These are phyloP conservation scores for Hirundichthys speculiger DNA, from an alignment of 2,113 vertebrate species.

Conservation along the genomic window DNA sequence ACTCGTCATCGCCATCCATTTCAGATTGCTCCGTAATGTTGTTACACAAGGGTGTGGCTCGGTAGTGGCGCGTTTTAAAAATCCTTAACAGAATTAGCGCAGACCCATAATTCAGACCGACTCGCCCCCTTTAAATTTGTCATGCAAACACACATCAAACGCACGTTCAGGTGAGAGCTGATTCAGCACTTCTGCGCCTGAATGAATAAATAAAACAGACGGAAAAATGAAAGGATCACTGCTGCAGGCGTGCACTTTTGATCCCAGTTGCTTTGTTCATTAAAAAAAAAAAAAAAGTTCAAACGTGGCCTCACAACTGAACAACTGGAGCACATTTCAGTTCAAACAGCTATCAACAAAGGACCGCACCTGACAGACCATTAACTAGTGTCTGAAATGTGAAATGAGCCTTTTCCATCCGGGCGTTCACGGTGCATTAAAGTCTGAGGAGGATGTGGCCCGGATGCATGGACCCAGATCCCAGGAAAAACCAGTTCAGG, in stretches of 20 bases:
- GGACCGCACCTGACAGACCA: constrained; percentile 13
- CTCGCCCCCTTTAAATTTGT: constrained; percentile 15
- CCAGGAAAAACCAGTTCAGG: too few relatives aligned
- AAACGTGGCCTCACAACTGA: constrained; percentile 11
- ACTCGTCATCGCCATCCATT: constrained; percentile 49
- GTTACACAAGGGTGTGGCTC: constrained; percentile 64
- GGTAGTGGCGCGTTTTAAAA: constrained; percentile 11
- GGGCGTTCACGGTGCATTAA: constrained; percentile 16
- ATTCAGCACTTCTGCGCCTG: background rate
- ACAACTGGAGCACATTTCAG: constrained; percentile 15
- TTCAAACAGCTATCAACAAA: constrained; percentile 51
- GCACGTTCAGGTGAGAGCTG: background rate
- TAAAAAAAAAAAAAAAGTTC: background rate
- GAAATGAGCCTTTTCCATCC: background rate
- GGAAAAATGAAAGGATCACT: constrained; percentile 16
- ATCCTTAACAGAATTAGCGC: constrained; percentile 39
- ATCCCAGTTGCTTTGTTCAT: constrained; percentile 28
- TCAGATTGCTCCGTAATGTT: constrained; percentile 49
- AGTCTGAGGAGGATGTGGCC: background rate
- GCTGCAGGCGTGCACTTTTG: constrained; percentile 23
- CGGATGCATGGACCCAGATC: background rate
- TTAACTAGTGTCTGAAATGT: constrained; percentile 3
- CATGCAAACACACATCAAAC: constrained; percentile 26
- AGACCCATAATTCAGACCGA: constrained; percentile 22
- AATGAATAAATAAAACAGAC: background rate